phyloP scores from a whole-genome alignment of 2,797 vertebrate species.

The Melanogrammus aeglefinus region DNA sequence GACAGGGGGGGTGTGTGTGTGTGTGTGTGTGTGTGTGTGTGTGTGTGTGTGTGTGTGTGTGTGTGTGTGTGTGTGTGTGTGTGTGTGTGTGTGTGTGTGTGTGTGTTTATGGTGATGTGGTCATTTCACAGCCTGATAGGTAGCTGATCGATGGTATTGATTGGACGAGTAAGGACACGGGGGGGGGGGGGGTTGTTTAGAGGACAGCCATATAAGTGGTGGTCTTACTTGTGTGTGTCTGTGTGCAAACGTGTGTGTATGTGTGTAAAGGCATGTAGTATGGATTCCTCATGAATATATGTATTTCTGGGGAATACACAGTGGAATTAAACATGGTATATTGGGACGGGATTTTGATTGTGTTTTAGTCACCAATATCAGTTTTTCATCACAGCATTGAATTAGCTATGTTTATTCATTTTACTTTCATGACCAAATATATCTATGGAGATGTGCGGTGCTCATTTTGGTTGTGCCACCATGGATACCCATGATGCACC shows the following conservation, averaged over 20 bases:
- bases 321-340: not conserved
- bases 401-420: not conserved
- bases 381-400: not conserved
- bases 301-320: not conserved
- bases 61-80: not conserved
- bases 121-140: conserved; percentile 91
- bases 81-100: not conserved
- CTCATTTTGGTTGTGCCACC: not conserved
- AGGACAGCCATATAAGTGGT: conserved; percentile 35
- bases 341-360: not conserved
- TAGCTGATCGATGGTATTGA: conserved; percentile 87
- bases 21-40: not conserved
- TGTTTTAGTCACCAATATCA: not conserved
- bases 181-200: conserved; percentile 22
- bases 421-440: not conserved
- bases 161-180: conserved; percentile 62
- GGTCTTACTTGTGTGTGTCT: conserved; percentile 24
- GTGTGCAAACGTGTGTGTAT: conserved; percentile 3
- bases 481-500: conserved; percentile 7
- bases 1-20: conserved; percentile 12
- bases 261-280: not conserved
- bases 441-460: not conserved
- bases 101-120: conserved; percentile 76
- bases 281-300: not conserved
- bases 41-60: conserved; percentile 1